Conservation (phyloP, 2,888 invertebrate genomes). For the Lasioglossum calceatum region DNA sequence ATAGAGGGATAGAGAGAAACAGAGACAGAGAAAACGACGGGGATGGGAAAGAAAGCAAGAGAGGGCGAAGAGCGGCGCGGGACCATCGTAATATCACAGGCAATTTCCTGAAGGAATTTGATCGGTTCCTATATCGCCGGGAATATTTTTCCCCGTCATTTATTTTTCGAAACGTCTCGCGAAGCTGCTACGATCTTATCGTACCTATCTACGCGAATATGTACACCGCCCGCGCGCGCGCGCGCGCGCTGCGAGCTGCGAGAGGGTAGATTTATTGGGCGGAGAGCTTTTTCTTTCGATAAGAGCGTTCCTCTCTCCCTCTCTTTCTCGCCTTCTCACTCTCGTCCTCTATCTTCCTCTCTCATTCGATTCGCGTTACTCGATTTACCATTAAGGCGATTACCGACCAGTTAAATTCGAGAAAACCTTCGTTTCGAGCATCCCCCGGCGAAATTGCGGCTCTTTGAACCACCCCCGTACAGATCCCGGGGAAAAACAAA, state of each 20-base stretch:
- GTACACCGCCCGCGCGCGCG: constrained; percentile 24
- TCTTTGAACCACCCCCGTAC: background rate
- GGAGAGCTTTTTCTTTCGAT: constrained; percentile 42
- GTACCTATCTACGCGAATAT: constrained; percentile 51
- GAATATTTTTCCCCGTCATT: constrained; percentile 79
- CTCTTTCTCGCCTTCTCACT: background rate
- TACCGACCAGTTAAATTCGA: background rate
- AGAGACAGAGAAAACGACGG: constrained; percentile 12
- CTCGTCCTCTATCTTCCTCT: background rate
- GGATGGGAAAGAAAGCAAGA: constrained; percentile 17
- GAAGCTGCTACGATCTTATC: constrained; percentile 69
- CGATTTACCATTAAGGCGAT: constrained; percentile 3
- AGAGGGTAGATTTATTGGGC: constrained; percentile 54
- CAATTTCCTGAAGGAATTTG: constrained; percentile 80
- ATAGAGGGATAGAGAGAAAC: constrained; percentile 3
- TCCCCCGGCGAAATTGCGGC: background rate
- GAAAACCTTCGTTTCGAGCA: background rate
- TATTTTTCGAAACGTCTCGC: constrained; percentile 74
- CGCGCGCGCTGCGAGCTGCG: constrained; percentile 1
- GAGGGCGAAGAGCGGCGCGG: constrained; percentile 47
- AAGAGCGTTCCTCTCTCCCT: constrained; percentile 19
- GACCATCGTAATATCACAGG: constrained; percentile 79
- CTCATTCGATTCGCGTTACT: background rate
- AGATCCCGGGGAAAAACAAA: background rate
- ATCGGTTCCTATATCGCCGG: constrained; percentile 75